phyloP scores from a whole-genome alignment of 2,113 vertebrate species.

The Ciconia stormi region DNA sequence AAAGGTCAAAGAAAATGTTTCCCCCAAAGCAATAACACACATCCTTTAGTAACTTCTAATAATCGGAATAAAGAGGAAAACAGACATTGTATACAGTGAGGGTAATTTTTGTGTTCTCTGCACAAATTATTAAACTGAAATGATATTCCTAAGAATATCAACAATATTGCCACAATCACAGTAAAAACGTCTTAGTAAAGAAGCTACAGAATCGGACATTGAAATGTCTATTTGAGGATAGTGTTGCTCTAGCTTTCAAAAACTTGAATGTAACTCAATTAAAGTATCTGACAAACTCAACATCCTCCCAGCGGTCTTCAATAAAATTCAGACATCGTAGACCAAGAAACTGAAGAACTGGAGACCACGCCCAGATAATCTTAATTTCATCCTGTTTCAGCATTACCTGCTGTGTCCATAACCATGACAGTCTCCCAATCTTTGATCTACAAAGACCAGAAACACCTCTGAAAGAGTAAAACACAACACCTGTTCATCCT shows the following conservation, averaged over 20 bases:
- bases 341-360: neutral
- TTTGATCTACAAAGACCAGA: neutral
- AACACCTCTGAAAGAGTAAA: neutral
- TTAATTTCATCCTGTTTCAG: neutral
- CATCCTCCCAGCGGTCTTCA: neutral
- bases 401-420: neutral
- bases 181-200: neutral
- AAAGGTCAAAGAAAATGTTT: neutral
- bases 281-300: neutral
- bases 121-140: neutral
- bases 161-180: neutral
- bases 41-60: neutral
- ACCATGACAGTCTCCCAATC: neutral
- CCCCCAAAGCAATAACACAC: neutral
- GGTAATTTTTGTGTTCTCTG: slow-evolving; percentile 9
- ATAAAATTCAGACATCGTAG: neutral
- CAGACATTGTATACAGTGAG: neutral
- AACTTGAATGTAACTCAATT: neutral
- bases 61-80: neutral
- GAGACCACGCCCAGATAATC: neutral
- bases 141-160: neutral
- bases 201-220: neutral
- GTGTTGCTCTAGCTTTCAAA: neutral
- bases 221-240: neutral
- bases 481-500: neutral